phyloP scores from a whole-genome alignment of 2,797 vertebrate genomes.

The Anguilla obscura region DNA sequence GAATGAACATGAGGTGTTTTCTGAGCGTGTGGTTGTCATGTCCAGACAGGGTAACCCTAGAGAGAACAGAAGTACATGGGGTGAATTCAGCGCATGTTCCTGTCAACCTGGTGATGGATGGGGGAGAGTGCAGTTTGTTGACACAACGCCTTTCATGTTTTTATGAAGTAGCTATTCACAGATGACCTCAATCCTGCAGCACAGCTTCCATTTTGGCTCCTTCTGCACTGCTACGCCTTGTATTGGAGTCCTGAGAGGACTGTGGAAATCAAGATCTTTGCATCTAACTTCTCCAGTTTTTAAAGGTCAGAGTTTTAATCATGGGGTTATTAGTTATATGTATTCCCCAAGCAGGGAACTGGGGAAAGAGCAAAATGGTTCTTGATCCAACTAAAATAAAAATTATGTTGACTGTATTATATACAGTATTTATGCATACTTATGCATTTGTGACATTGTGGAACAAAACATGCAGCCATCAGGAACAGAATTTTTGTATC shows the following conservation, averaged over 20 bases:
- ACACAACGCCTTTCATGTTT: slow-evolving; percentile 71
- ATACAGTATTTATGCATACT: background rate
- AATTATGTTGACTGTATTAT: too few relatives aligned
- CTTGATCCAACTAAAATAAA: background rate
- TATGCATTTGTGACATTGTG: background rate
- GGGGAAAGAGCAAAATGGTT: background rate
- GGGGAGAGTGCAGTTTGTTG: slow-evolving; percentile 61
- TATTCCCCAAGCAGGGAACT: background rate
- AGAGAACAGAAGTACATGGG: slow-evolving; percentile 36
- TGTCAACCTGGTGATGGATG: slow-evolving; percentile 59
- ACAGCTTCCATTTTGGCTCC: slow-evolving; percentile 7
- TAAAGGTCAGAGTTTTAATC: slow-evolving; percentile 6
- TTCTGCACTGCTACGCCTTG: background rate
- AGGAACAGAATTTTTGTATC: background rate
- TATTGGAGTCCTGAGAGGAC: background rate
- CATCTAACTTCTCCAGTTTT: background rate
- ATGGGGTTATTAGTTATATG: background rate
- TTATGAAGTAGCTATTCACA: slow-evolving; percentile 69
- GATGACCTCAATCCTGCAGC: slow-evolving; percentile 58
- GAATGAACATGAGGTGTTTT: background rate
- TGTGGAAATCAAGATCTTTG: background rate
- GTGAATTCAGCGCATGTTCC: slow-evolving; percentile 59
- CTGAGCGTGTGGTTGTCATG: background rate
- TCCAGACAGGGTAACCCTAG: background rate
- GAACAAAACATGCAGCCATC: background rate